Base-by-base conservation (phyloP, 2,888 invertebrate genomes). In the Synergus itoensis region DNA sequence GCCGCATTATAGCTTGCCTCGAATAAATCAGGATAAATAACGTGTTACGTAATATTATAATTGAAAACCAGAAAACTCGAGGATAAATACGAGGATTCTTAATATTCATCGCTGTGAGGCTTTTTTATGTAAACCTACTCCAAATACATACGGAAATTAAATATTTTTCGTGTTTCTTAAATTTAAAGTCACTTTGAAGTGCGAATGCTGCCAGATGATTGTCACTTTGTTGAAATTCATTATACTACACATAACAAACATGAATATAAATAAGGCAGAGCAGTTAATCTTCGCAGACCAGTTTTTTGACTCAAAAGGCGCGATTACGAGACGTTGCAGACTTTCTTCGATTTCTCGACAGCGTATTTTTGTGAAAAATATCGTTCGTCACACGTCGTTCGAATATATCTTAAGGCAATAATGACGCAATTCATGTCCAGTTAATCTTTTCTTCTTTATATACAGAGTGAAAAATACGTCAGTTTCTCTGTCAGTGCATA, bases 231-330 rank as follows among this genome's bases (percentile, higher is more conserved):
- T 60, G 28, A 21, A 60, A 60, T 60, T 21, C 21, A 60, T 60
- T 60, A 21, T 60, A 60, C 18, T 28, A 28, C 1, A n/a, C n/a
- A n/a, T 36, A 4, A 36, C 36, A 5, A 5, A 7, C 36, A 36
- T 36, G 36, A 36, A 4, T 36, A 36, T 36, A 5, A 36, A 28
- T 28, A 36, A 60, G 60, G 14, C 21, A 53, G 60, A 11, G 21
- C 8, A 60, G 12, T 28, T 21, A 60, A 14, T 60, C 21, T 78
- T 69, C 16, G 63, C 75, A 73, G 79, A 79, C 53, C 79, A 76
- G 76, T 79, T 79, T 79, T 79, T 79, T 64, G 11, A 18, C 16
- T 21, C 57, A 48, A 77, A 77, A 77, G 36, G 12, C 67, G 41
- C 18, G 64, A 76, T 79, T 79, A 76, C 76, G n/a, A 76, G 57